Evolutionary conservation across 2,797 vertebrate species (phyloP), one percentile per base, ranked within the genome.

Genomic region (Argentina silus): DNA sequence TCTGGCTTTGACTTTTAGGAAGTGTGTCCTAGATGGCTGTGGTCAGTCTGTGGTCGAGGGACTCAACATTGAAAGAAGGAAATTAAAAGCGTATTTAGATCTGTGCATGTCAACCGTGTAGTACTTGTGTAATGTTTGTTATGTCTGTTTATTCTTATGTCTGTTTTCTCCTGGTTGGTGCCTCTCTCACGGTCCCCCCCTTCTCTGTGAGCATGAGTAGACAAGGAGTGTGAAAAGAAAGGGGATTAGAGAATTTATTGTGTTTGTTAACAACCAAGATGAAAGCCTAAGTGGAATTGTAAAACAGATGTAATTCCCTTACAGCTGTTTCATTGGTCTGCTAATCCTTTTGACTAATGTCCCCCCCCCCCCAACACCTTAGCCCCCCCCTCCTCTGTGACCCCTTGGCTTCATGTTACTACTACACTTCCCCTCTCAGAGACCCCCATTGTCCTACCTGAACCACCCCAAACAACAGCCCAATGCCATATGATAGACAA

Each of bases 231-330:
- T 90, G 86, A 89, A 87, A 86, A 86, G 87, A 92, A 89, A 81
- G 82, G 78, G 90, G 84, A 89, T 92, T 82, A 83, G 84, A 83
- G 88, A 90, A 90, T 93, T 93, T 91, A 93, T 92, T 94, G 90
- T 93, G 88, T 92, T 90, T 86, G 90, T 91, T 94, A 93, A 93
- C 88, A 86, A 85, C 89, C 80, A 69, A 92, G 91, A 93, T 93
- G 92, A 94, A 95, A 93, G 92, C 85, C 86, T 72, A 76, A 81
- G 88, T 80, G 90, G 91, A 89, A 91, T 93, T 92, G 92, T 93
- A 92, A 94, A 93, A 92, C 90, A 92, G 91, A 91, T 95, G 92
- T 94, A 94, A 93, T 93, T 88, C 91, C 89, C 91, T 91, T 89
- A 93, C 91, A 94, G 91, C 92, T 92, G 89, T 91, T 91, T 89